Conservation (phyloP, 2,113 vertebrate genomes). For the Lepisosteus osseus region DNA sequence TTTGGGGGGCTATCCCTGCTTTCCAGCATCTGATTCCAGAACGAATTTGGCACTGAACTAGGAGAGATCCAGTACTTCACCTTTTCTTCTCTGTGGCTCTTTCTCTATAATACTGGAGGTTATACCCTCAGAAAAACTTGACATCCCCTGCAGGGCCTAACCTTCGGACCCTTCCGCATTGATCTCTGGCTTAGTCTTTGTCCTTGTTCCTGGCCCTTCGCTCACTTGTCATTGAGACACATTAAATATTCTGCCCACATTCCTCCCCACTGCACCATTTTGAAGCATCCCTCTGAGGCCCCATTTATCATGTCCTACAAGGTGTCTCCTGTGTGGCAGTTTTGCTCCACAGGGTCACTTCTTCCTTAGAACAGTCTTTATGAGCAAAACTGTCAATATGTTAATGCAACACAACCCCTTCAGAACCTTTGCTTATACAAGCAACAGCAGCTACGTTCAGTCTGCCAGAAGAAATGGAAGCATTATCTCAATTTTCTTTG, state of each 20-base stretch:
- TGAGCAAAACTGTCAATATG: constrained; percentile 64
- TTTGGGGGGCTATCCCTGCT: neutral
- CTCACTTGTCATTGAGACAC: constrained; percentile 38
- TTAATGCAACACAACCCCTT: constrained; percentile 58
- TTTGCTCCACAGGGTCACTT: constrained; percentile 60
- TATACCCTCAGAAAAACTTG: neutral
- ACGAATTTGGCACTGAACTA: neutral
- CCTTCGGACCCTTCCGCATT: constrained; percentile 18
- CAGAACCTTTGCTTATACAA: constrained; percentile 33
- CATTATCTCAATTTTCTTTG: neutral
- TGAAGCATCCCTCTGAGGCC: constrained; percentile 57
- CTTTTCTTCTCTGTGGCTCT: neutral
- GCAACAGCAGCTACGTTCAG: constrained; percentile 9
- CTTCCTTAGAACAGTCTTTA: constrained; percentile 46
- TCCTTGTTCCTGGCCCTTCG: constrained; percentile 32
- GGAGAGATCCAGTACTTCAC: neutral
- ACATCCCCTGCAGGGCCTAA: neutral
- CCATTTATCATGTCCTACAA: constrained; percentile 60
- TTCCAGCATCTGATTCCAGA: neutral
- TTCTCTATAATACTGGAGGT: neutral
- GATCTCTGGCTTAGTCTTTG: constrained; percentile 18
- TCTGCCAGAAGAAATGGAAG: constrained; percentile 18
- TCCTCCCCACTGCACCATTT: constrained; percentile 50
- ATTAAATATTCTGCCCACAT: constrained; percentile 62
- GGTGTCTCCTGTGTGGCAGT: constrained; percentile 58